These are phyloP conservation scores for Ellobius talpinus DNA, from an alignment of 2,113 vertebrate species.

Conservation along the genomic window DNA sequence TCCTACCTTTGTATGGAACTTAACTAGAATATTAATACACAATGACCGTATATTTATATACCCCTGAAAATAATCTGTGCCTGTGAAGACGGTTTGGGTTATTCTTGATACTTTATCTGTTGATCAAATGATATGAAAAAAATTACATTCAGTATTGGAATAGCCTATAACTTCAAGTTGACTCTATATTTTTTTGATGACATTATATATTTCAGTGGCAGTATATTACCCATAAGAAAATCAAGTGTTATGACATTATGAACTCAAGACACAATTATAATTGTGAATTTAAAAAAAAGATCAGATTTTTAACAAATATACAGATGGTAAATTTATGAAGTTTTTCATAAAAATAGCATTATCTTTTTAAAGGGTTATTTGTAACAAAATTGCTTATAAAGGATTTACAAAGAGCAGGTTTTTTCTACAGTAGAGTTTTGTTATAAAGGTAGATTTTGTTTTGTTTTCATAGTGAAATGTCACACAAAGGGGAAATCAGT, in stretches of 20 bases:
- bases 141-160: background rate
- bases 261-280: slow-evolving; percentile 69
- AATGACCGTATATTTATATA: background rate
- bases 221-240: slow-evolving; percentile 60
- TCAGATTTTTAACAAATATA: slow-evolving; percentile 52
- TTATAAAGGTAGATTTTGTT: background rate
- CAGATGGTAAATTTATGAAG: slow-evolving; percentile 4
- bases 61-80: background rate
- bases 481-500: slow-evolving; percentile 38
- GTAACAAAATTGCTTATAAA: slow-evolving; percentile 73
- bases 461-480: slow-evolving; percentile 36
- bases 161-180: slow-evolving; percentile 1
- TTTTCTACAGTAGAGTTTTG: slow-evolving; percentile 65
- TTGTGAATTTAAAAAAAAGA: slow-evolving; percentile 46
- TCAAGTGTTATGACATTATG: slow-evolving; percentile 13
- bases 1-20: background rate
- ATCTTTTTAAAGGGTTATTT: slow-evolving; percentile 64
- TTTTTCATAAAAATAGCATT: slow-evolving; percentile 62
- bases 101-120: background rate
- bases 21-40: background rate
- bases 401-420: slow-evolving; percentile 45
- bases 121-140: slow-evolving; percentile 20
- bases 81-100: background rate
- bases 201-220: slow-evolving; percentile 7
- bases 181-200: slow-evolving; percentile 18